Conservation (phyloP, 2,888 invertebrate species). For the Drosophila pseudotakahashii region DNA sequence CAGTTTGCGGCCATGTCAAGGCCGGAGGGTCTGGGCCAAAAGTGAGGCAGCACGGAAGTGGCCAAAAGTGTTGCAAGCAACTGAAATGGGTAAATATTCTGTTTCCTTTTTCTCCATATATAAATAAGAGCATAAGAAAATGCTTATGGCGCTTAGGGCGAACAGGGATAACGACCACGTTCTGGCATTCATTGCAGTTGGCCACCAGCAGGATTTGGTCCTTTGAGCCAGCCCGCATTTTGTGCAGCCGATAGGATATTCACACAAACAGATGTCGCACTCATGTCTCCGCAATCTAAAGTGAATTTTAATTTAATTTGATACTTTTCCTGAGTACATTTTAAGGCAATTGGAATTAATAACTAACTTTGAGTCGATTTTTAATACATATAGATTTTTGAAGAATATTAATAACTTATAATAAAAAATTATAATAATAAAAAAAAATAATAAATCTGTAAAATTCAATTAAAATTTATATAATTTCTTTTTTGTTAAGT, state of each 20-base stretch:
- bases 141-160: slow-evolving; percentile 17
- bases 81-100: slow-evolving; percentile 32
- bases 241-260: neutral
- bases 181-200: slow-evolving; percentile 14
- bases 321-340: neutral
- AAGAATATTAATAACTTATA: too few species aligned
- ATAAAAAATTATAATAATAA: too few species aligned
- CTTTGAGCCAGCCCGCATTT: slow-evolving; percentile 28
- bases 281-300: neutral
- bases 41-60: slow-evolving; percentile 16
- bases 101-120: slow-evolving; percentile 24
- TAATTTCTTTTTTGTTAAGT: too few species aligned
- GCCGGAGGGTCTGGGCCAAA: slow-evolving; percentile 1
- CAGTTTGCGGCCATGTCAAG: slow-evolving; percentile 37
- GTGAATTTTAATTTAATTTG: slow-evolving; percentile 15
- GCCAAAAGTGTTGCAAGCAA: slow-evolving; percentile 37
- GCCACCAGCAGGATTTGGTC: slow-evolving; percentile 17
- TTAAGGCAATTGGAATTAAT: neutral
- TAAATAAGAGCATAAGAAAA: slow-evolving; percentile 31
- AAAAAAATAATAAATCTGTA: too few species aligned
- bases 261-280: slow-evolving; percentile 6
- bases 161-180: slow-evolving; percentile 7
- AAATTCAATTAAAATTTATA: too few species aligned
- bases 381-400: too few species aligned
- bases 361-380: too few species aligned